Evolutionary conservation across 30 jellyfish, hydroid and myxozoan species (phyloP), one percentile per base, ranked within the genome.

Genomic region (Phacellophora camtschatica): DNA sequence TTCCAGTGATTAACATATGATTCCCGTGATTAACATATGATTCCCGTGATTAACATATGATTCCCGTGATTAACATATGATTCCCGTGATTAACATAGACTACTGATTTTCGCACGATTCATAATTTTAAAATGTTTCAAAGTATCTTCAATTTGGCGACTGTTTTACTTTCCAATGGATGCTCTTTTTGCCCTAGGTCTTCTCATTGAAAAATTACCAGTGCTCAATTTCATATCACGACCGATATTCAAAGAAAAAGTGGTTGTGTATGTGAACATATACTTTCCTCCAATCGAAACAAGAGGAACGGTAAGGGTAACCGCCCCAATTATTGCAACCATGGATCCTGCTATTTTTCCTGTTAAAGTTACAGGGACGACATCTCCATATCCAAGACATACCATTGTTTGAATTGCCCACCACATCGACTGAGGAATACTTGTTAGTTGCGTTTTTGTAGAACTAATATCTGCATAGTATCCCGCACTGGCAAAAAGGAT

Each of bases 371-470:
- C 53, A 15, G 97, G 97, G 7, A 83, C 85, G 50, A 89, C 66
- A 61, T 89, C 97, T 4, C 97, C 97, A 59, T 89, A 89, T 0
- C 97, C 97, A 11, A 89, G 67, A 23, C 86, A 61, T 24, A 82
- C 77, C 67, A 89, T 80, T 6, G 97, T 89, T 70, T 89, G 97
- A 11, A 89, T 34, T 4, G 97, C 97, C 97, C 97, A 89, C 97
- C 97, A 89, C 92, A 89, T 77, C 19, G 97, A 82, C 84, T 72
- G 78, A 41, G 97, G 97, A 1, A 89, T 80, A 66, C 97, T 89
- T 31, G 83, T 80, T 23, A 89, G 66, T 30, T 74, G 67, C 2
- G 95, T 72, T 54, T 55, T 36, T n/a, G 83, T 66, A 13, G 30
- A 34, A 12, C 63, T 56, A 20, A 27, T 23, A 55, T 89, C 97